phyloP scores from a whole-genome alignment of 1,140 invertebrate species.

The Cyclina sinensis region DNA sequence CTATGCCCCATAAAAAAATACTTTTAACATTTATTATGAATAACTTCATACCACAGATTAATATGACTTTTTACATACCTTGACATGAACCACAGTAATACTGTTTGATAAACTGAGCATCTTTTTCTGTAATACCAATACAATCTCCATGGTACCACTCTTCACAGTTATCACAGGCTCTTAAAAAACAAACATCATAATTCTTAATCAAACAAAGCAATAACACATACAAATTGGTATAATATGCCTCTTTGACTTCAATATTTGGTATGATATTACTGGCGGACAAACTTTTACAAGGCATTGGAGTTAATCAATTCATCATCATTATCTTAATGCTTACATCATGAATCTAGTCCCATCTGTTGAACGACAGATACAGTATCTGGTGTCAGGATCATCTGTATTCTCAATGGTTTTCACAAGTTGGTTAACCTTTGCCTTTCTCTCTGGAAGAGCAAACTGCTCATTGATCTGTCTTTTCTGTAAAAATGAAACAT shows the following conservation, averaged over 20 bases:
- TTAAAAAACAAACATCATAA: no score
- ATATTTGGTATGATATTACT: no score
- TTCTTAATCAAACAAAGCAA: no score
- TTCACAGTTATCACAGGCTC: slow-evolving; percentile 98
- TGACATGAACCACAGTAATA: slow-evolving; percentile 92
- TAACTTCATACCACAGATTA: not conserved
- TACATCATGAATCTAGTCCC: slow-evolving; percentile 98
- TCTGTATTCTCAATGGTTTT: slow-evolving; percentile 88
- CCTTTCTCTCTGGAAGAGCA: slow-evolving; percentile 95
- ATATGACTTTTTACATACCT: slow-evolving; percentile 73
- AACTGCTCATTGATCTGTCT: slow-evolving; percentile 96
- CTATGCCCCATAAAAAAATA: no score
- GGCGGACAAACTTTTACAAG: no score
- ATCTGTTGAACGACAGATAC: slow-evolving; percentile 97
- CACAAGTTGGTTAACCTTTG: slow-evolving; percentile 95
- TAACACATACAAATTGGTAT: no score
- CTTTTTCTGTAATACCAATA: slow-evolving; percentile 97
- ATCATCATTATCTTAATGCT: no score
- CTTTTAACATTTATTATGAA: no score
- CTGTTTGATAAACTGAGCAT: slow-evolving; percentile 97
- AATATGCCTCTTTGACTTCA: no score
- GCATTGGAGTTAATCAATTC: no score
- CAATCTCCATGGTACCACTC: slow-evolving; percentile 99
- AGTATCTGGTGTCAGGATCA: slow-evolving; percentile 91
- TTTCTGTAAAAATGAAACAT: slow-evolving; percentile 88